These are phyloP conservation scores for Mormyrus proboscirostris DNA, from an alignment of 2,797 vertebrate species.

Conservation along the genomic window DNA sequence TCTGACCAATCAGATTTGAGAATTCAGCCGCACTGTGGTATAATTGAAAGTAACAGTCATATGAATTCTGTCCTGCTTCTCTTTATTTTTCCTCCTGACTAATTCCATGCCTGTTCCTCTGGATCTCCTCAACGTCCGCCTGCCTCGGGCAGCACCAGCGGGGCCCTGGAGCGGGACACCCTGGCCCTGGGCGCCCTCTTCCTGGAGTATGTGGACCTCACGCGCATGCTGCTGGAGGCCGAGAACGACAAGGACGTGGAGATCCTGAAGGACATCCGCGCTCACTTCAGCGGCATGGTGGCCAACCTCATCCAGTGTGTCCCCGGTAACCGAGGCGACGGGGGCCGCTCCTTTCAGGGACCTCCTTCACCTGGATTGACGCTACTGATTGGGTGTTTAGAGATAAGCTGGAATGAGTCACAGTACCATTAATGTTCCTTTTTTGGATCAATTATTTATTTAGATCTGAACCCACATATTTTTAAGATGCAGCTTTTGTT, in stretches of 20 bases:
- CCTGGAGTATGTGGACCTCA: slow-evolving; percentile 93
- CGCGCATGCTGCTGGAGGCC: slow-evolving; percentile 94
- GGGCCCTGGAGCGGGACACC: slow-evolving; percentile 89
- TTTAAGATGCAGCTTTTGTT: not conserved
- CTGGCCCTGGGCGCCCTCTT: slow-evolving; percentile 92
- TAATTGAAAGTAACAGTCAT: not conserved
- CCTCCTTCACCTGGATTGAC: not conserved
- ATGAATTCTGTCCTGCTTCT: not conserved
- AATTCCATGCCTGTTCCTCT: not conserved
- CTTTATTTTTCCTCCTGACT: not conserved
- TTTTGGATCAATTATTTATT: not conserved
- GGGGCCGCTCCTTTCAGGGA: not conserved
- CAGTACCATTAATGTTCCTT: not conserved
- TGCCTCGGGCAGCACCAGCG: slow-evolving; percentile 75
- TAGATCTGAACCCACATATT: not conserved
- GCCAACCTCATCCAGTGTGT: slow-evolving; percentile 98
- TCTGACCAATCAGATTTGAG: not conserved
- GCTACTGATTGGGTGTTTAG: not conserved
- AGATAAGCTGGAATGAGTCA: not conserved
- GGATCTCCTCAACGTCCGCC: not conserved
- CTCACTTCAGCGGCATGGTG: slow-evolving; percentile 98
- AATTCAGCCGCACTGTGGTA: not conserved
- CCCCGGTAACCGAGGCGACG: slow-evolving; percentile 70
- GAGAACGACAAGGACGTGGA: slow-evolving; percentile 98
- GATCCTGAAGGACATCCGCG: slow-evolving; percentile 95